Evolutionary conservation across 2,113 vertebrate species (phyloP).

Genomic region (Neodon shergylaensis): DNA sequence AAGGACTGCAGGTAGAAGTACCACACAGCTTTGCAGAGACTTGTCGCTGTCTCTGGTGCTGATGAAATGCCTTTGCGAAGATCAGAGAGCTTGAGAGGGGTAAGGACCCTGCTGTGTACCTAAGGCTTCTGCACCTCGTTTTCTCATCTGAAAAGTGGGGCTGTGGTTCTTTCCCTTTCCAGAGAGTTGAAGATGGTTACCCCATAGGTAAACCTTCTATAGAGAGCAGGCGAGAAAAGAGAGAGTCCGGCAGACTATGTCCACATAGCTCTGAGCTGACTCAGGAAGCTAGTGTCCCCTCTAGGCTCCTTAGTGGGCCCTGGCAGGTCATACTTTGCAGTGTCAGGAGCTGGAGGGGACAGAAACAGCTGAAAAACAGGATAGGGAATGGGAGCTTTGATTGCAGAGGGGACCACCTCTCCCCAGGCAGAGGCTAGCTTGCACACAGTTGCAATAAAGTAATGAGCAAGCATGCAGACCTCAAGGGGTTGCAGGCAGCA

Average conservation of each 20-base stretch:
- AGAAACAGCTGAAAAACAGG: slow-evolving; percentile 44
- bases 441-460: background rate
- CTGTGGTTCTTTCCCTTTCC: background rate
- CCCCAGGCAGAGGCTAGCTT: background rate
- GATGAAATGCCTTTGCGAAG: background rate
- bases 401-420: background rate
- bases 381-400: background rate
- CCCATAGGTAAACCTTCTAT: slow-evolving; percentile 65
- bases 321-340: slow-evolving; percentile 70
- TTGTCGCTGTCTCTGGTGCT: background rate
- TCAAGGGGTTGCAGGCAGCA: background rate
- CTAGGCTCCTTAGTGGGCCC: slow-evolving; percentile 72
- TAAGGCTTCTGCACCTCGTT: background rate
- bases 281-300: background rate
- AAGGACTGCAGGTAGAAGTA: background rate
- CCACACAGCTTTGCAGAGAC: background rate
- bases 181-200: background rate
- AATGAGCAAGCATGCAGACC: background rate
- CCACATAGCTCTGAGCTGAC: slow-evolving; percentile 68
- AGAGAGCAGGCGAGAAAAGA: background rate
- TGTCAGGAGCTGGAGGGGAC: slow-evolving; percentile 40
- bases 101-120: background rate
- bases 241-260: slow-evolving; percentile 72
- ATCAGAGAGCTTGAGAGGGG: background rate
- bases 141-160: background rate